phyloP scores from a whole-genome alignment of 2,113 vertebrate species.

The Catagonus wagneri region DNA sequence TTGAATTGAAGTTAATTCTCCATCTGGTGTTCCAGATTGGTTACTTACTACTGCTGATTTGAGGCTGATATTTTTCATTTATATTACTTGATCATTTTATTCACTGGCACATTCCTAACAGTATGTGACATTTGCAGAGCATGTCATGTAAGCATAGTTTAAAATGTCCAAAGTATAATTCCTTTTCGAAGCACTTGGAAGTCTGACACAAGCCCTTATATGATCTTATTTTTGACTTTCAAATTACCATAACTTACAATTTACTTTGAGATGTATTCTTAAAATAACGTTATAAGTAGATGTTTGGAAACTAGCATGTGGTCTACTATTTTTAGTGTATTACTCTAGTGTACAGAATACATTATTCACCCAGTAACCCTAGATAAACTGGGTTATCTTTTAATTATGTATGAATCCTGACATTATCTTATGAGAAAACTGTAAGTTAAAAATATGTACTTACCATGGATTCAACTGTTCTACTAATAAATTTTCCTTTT shows the following conservation, averaged over 20 bases:
- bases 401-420: neutral
- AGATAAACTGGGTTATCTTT: neutral
- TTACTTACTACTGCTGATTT: constrained; percentile 72
- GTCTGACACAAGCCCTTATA: neutral
- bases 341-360: neutral
- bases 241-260: neutral
- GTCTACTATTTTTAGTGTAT: neutral
- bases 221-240: neutral
- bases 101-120: constrained; percentile 65
- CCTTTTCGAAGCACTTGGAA: neutral
- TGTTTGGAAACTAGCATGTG: neutral
- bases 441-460: neutral
- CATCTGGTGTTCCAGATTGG: constrained; percentile 83
- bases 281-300: neutral
- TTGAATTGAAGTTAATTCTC: constrained; percentile 85
- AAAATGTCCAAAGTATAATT: constrained; percentile 22
- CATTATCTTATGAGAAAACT: neutral
- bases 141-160: constrained; percentile 55
- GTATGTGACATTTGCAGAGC: constrained; percentile 68
- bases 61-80: constrained; percentile 74
- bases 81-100: constrained; percentile 74
- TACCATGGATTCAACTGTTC: neutral
- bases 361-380: neutral
- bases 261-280: neutral
- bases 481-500: neutral